These are phyloP conservation scores for Siniperca obscura DNA, from an alignment of 2,797 vertebrate genomes.

Conservation along the genomic window DNA sequence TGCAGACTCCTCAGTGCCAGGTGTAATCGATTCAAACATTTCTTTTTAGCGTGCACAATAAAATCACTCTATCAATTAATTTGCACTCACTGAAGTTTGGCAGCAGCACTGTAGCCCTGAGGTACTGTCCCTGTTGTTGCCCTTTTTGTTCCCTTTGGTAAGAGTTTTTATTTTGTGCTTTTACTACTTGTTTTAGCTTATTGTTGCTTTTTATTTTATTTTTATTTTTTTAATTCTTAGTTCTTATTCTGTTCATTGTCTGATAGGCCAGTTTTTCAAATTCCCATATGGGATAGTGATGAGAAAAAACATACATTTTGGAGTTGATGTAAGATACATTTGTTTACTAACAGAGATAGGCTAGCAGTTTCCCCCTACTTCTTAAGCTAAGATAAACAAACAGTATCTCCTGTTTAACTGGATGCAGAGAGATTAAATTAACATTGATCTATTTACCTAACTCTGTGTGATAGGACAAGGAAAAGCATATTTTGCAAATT, in stretches of 20 bases:
- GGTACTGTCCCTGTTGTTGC: slow-evolving; percentile 6
- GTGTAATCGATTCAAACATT: slow-evolving; percentile 31
- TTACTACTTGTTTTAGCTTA: slow-evolving; percentile 3
- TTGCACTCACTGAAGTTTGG: slow-evolving; percentile 34
- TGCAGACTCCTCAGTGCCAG: slow-evolving; percentile 8
- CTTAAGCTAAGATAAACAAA: background rate
- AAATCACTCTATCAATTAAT: slow-evolving; percentile 50
- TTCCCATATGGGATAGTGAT: background rate
- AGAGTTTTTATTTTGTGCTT: slow-evolving; percentile 14
- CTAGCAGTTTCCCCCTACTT: slow-evolving; percentile 3
- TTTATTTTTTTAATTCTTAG: slow-evolving; percentile 1
- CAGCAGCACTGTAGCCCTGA: slow-evolving; percentile 30
- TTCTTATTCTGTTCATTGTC: slow-evolving; percentile 16
- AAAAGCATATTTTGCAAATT: background rate
- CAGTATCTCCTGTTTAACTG: slow-evolving; percentile 10
- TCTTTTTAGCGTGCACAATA: slow-evolving; percentile 39
- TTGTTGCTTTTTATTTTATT: slow-evolving; percentile 25
- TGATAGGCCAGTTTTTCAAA: slow-evolving; percentile 10
- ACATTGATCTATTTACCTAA: background rate
- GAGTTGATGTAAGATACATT: background rate
- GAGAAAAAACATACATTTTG: background rate
- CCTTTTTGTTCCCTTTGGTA: background rate
- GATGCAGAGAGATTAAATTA: background rate
- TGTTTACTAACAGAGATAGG: background rate
- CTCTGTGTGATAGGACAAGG: background rate